Evolutionary conservation across 2,888 invertebrate genomes (phyloP).

Genomic region (Notodonta ziczac): DNA sequence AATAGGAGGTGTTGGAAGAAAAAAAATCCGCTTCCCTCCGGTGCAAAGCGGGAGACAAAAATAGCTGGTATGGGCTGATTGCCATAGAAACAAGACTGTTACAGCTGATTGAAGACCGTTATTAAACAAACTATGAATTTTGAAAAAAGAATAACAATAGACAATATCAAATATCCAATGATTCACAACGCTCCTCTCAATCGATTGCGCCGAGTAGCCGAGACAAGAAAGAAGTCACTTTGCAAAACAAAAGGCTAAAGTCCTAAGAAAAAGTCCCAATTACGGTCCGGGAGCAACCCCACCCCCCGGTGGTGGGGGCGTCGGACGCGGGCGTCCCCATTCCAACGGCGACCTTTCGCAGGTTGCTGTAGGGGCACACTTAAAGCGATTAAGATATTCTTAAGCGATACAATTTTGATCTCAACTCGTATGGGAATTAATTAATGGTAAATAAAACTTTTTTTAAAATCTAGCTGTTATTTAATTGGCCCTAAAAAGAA

Average conservation of each 20-base stretch:
- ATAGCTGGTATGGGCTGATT: too few relatives aligned
- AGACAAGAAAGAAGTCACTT: conserved; percentile 76
- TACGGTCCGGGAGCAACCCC: conserved; percentile 56
- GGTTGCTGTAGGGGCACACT: conserved; percentile 34
- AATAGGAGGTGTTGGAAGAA: too few relatives aligned
- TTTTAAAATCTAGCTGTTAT: too few relatives aligned
- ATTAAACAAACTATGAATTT: not conserved
- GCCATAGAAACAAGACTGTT: too few relatives aligned
- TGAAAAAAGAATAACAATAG: not conserved
- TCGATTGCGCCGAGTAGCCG: conserved; percentile 60
- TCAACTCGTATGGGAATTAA: too few relatives aligned
- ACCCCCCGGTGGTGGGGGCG: conserved; percentile 13
- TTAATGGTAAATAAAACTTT: too few relatives aligned
- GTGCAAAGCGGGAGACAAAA: too few relatives aligned
- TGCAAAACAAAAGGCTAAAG: conserved; percentile 80
- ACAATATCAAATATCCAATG: conserved; percentile 18
- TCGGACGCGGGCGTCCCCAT: conserved; percentile 34
- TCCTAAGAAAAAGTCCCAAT: conserved; percentile 83
- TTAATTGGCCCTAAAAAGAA: too few relatives aligned
- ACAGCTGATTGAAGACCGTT: too few relatives aligned
- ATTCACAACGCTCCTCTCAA: conserved; percentile 44
- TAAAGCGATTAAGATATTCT: conserved; percentile 13
- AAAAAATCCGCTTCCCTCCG: too few relatives aligned
- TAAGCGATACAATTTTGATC: too few relatives aligned
- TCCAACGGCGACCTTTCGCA: conserved; percentile 34